Percentiles rank a stretch among this genome's conserved stretches.
Evolutionary conservation across 1,140 invertebrate species (phyloP).

Genomic region (Penaeus chinensis): DNA sequence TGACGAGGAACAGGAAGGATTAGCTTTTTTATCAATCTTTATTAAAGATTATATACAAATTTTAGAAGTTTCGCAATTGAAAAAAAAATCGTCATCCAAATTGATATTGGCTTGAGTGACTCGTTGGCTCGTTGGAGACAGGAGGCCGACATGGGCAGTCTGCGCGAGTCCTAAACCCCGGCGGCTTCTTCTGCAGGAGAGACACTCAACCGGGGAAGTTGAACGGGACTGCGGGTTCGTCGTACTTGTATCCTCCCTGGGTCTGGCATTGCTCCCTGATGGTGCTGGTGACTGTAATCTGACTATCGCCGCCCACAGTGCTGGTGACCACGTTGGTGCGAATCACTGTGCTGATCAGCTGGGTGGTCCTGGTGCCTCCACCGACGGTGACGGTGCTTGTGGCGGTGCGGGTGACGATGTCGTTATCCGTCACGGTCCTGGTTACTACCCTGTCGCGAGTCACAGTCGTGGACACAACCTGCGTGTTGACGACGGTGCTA

Average conservation of each 20-base stretch:
- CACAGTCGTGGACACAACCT: not conserved
- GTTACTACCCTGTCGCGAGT: constrained; percentile 24
- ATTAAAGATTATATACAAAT: too few relatives aligned
- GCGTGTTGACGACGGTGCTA: not conserved
- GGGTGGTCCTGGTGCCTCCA: constrained; percentile 28
- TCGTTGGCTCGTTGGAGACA: too few relatives aligned
- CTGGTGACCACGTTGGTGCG: constrained; percentile 39
- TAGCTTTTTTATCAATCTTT: too few relatives aligned
- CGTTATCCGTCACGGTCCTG: not conserved
- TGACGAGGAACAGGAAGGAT: too few relatives aligned
- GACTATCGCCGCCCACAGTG: not conserved
- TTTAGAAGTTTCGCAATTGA: too few relatives aligned
- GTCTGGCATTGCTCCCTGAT: constrained; percentile 10
- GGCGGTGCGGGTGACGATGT: constrained; percentile 16
- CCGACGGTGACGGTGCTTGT: constrained; percentile 12
- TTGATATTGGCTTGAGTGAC: too few relatives aligned
- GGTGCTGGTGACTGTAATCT: constrained; percentile 11
- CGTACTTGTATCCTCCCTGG: constrained; percentile 34
- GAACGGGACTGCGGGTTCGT: constrained; percentile 22
- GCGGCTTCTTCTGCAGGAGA: too few relatives aligned
- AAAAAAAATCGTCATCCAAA: too few relatives aligned
- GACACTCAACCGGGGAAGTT: constrained; percentile 14
- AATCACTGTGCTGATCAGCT: constrained; percentile 23
- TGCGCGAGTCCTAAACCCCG: too few relatives aligned
- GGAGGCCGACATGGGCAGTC: too few relatives aligned